These are phyloP conservation scores for Corythaeola cristata DNA, from an alignment of 2,113 vertebrate species.

Conservation along the genomic window DNA sequence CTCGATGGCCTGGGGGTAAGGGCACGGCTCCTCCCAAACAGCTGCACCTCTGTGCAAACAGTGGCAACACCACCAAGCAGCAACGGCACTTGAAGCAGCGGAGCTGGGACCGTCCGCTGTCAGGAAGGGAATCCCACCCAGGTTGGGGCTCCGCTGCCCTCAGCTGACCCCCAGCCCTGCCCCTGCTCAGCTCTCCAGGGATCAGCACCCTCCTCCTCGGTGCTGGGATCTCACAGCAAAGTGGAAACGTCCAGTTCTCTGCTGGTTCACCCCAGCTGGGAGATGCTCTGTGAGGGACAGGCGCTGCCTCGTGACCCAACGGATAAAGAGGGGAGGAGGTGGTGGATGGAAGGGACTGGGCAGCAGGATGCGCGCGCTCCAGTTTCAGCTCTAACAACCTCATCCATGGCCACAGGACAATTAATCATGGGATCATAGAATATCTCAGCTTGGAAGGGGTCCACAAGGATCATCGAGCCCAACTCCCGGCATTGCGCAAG, in stretches of 20 bases:
- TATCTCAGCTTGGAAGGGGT: background rate
- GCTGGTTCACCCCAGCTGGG: background rate
- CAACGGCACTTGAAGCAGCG: background rate
- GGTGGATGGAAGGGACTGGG: background rate
- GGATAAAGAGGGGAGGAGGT: background rate
- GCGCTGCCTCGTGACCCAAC: accelerated
- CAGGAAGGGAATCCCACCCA: background rate
- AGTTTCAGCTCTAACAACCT: background rate
- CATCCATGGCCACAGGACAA: background rate
- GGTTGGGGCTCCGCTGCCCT: background rate
- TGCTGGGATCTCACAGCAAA: background rate
- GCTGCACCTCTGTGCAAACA: background rate
- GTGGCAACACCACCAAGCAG: background rate
- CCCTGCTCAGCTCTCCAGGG: background rate
- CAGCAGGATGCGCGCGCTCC: accelerated
- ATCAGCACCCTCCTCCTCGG: background rate
- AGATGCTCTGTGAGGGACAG: background rate
- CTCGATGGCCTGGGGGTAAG: background rate
- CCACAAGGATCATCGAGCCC: background rate
- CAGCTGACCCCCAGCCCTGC: background rate
- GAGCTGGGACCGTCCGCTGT: background rate
- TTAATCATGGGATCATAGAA: background rate
- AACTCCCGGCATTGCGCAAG: background rate
- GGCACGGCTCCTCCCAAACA: background rate
- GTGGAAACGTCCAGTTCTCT: background rate